A percentile compares a stretch with the other conserved stretches of the same genome.
phyloP scores from a whole-genome alignment of 2,888 invertebrate species.

The Lomographa bimaculata region DNA sequence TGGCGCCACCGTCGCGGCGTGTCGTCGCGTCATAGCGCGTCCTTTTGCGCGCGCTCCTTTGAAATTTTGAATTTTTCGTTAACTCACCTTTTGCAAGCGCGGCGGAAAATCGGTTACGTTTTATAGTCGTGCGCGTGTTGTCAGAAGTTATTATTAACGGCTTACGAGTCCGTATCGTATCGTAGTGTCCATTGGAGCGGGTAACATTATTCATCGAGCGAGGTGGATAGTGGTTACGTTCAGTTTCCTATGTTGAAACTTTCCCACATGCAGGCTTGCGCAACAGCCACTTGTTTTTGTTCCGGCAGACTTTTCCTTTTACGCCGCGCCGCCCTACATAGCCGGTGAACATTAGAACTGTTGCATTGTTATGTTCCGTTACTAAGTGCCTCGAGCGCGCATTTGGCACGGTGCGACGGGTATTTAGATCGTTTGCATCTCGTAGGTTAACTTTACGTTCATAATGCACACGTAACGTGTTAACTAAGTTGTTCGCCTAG shows the following conservation, averaged over 20 bases:
- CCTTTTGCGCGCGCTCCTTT: constrained; percentile 73
- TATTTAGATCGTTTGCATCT: constrained; percentile 33
- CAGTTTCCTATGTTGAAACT: constrained; percentile 71
- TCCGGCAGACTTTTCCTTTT: constrained; percentile 75
- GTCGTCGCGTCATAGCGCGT: constrained; percentile 69
- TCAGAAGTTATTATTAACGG: constrained; percentile 81
- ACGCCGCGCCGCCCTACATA: constrained; percentile 55
- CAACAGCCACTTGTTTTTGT: constrained; percentile 76
- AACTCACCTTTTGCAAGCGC: constrained; percentile 73
- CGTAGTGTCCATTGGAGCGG: constrained; percentile 52
- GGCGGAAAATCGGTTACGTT: constrained; percentile 65
- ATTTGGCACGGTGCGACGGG: constrained; percentile 36
- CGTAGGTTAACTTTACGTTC: constrained; percentile 21
- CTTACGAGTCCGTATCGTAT: constrained; percentile 42
- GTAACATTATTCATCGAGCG: constrained; percentile 57
- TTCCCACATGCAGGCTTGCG: constrained; percentile 78
- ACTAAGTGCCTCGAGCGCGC: constrained; percentile 42
- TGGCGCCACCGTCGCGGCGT: constrained; percentile 80
- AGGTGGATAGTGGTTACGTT: constrained; percentile 56
- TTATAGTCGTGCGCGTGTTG: constrained; percentile 62
- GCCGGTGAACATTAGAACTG: constrained; percentile 49
- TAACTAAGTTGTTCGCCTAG: no score
- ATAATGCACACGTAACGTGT: constrained; percentile 16
- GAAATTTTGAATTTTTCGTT: constrained; percentile 67
- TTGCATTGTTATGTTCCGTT: constrained; percentile 58